Evolutionary conservation across 2,113 vertebrate species (phyloP), one percentile per base, ranked within the genome.

Genomic region (Megaceryle torquata): DNA sequence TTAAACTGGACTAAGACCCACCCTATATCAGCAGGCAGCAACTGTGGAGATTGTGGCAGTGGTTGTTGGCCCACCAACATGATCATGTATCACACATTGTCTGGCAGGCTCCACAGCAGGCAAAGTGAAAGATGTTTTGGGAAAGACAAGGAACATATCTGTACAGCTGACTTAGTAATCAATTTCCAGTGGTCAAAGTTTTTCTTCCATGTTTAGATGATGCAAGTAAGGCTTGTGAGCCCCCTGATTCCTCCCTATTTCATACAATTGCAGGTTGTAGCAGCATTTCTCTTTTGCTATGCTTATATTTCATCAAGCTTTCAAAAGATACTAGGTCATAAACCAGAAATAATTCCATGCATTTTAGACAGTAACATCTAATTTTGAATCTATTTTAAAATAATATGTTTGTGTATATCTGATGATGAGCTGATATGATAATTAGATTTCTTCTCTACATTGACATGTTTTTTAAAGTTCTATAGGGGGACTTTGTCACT

Each of bases 61-160:
- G 33, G 39, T 39, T 1, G 0, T 5, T 63, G 41, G 31, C 26
- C 71, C 4, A 0, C 13, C 1, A 39, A 9, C 26, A 28, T 21
- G 24, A 1, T 46, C 35, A 29, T 0, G 0, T 16, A 3, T 54
- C 31, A 11, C 19, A 5, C 11, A 0, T 29, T 54, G 37, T 59
- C 65, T 80, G 54, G 6, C 59, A 74, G 72, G 19, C 53, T 82
- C 33, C 2, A 18, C 78, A 69, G 68, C 51, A 72, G 39, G 41
- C 26, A 64, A 26, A 64, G 25, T 28, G 46, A 60, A 86, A 53
- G 77, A n/a, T 75, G 61, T 81, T 93, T 91, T 79, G 24, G 77
- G 60, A 79, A 79, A 57, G 33, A 89, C 65, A 59, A 72, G 43
- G 43, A 79, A 8, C 15, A 26, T 29, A n/a, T 24, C 76, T 2